Evolutionary conservation across 2,888 invertebrate genomes (phyloP).

Genomic region (Hemaris fuciformis): DNA sequence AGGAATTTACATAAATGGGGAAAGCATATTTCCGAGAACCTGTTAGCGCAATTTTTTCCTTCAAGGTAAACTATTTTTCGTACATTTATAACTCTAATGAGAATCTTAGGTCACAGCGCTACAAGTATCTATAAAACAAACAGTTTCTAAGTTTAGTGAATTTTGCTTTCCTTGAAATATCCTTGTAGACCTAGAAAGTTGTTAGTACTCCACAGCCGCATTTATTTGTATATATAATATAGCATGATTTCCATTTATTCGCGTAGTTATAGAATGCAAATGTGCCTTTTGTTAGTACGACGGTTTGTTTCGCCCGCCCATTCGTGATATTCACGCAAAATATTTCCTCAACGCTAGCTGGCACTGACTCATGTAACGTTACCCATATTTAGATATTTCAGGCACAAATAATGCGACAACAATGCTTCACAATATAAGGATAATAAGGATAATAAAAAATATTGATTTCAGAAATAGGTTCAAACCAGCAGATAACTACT

Average conservation of each 20-base stretch:
- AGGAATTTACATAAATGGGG: not conserved
- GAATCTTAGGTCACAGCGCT: too few species aligned
- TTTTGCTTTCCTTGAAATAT: not conserved
- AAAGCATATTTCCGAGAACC: not conserved
- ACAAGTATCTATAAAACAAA: too few species aligned
- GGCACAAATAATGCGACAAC: not conserved
- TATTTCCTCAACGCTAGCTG: conserved; percentile 44
- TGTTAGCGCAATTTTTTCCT: not conserved
- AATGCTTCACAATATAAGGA: not conserved
- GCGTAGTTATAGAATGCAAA: conserved; percentile 42
- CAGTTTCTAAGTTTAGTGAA: too few species aligned
- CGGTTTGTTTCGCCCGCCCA: conserved; percentile 32
- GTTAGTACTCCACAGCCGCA: not conserved
- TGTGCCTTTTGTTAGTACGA: conserved; percentile 42
- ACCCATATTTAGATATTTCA: not conserved
- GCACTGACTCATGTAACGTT: conserved; percentile 24
- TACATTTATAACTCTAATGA: too few species aligned
- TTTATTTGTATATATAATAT: not conserved
- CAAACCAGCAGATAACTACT: too few species aligned
- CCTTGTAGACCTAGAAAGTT: not conserved
- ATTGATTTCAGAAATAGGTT: too few species aligned
- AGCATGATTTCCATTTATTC: conserved; percentile 7
- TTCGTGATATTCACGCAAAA: conserved; percentile 37
- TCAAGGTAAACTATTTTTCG: not conserved
- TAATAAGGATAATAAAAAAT: too few species aligned